Base-by-base conservation (phyloP, 2,113 vertebrate species). In the Cryptomyrus ogoouensis region DNA sequence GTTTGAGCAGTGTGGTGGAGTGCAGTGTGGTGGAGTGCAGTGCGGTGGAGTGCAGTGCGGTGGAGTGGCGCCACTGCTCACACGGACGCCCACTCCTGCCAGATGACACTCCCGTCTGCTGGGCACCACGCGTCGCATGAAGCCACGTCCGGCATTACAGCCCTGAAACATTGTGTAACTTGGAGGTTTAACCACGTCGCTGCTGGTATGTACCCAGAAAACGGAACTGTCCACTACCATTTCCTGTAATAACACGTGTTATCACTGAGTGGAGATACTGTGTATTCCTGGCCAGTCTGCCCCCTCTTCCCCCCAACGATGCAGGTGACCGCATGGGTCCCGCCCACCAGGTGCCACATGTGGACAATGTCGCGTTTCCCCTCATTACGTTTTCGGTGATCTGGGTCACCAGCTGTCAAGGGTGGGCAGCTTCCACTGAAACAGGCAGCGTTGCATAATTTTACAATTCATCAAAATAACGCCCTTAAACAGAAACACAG, bases 321-420 rank as follows among this genome's bases (percentile, higher is more conserved):
- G 83, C 19, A 24, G 83, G 21, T 84, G 83, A 17, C 58, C 3
- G 44, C 24, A 44, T 47, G 19, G 31, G 9, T 62, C 10, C 56
- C 24, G 50, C 10, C 62, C 70, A 80, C 39, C 31, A 46, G 77
- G n/a, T 50, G 46, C 19, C 27, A 80, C 50, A 17, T 27, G 49
- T 21, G 19, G 66, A 89, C 27, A 83, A 44, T 89, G 62, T 86
- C 24, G 17, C 21, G 17, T 35, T 39, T 62, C 21, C 46, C 17
- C 9, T 8, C 80, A 31, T 19, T 13, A 62, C 24, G 10, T 31
- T 66, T 52, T n/a, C 19, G 3, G 66, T 89, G 62, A 90, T 91
- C 50, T 87, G 52, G 89, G 90, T 58, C 74, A 91, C 90, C 91
- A 91, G 90, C 90, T 92, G 90, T 90, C 88, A 39, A 53, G 42